Evolutionary conservation across 2,113 vertebrate species (phyloP), one percentile per base, ranked within the genome.

Genomic region (Tor tambroides): DNA sequence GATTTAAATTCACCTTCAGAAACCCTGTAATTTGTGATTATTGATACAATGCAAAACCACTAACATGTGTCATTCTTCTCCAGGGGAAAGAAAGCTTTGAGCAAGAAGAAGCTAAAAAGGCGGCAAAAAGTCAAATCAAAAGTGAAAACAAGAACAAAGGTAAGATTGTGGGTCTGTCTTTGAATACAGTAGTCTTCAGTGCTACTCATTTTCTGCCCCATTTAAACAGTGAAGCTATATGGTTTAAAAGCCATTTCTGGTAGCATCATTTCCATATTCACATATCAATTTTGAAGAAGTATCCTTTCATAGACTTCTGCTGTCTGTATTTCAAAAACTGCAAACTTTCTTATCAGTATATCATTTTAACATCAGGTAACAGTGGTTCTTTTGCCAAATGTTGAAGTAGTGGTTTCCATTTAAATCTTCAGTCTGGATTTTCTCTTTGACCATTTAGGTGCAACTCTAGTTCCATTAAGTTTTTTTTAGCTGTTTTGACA

Each of bases 91-190:
- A 99, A 99, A 94, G 94, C 96, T 91, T 96, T 98, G 94, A 98
- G 96, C 94, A 99, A 99, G 95, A 99, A 99, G 95, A 99, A 99
- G 89, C 94, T 99, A 89, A 99, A 99, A 96, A 95, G 97, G 90
- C 97, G 98, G 92, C 97, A 99, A 94, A 99, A 99, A 94, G 96
- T 96, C 92, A 99, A 98, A 93, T 97, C 97, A 94, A 99, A 99
- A 97, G 96, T 97, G 87, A 99, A 98, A 96, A 94, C 96, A 91
- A 96, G 96, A 95, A 97, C 95, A 96, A 99, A 99, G 97, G 98
- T 97, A 96, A 96, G 94, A 77, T 12, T 28, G 38, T 38, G 0
- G 14, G 32, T 80, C 28, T 11, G 8, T 35, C 49, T 79, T 4
- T 19, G 61, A 15, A 19, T n/a, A 63, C 49, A 10, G 17, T 74